Evolutionary conservation across 1,140 invertebrate species (phyloP).

Genomic region (Pseudachorutes palmiensis): DNA sequence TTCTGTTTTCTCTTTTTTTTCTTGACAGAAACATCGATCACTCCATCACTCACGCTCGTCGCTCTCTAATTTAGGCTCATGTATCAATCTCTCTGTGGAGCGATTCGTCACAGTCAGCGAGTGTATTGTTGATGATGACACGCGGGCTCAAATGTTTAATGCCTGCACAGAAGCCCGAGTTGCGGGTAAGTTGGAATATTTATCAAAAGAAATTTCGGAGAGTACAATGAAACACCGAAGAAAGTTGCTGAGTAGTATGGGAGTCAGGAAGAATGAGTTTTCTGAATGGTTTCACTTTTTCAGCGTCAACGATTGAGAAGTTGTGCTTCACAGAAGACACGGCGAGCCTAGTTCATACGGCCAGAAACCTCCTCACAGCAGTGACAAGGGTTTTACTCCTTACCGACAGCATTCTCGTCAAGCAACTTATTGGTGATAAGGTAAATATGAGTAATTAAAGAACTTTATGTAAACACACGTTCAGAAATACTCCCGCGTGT

Average conservation of each 20-base stretch:
- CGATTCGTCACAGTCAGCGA: slow-evolving; percentile 95
- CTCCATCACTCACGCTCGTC: slow-evolving; percentile 53
- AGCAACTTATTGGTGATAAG: slow-evolving; percentile 95
- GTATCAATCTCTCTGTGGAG: slow-evolving; percentile 91
- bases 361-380: slow-evolving; percentile 77
- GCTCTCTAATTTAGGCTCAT: slow-evolving; percentile 69
- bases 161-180: slow-evolving; percentile 92
- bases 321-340: slow-evolving; percentile 56
- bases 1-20: neutral
- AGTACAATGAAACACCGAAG: no score
- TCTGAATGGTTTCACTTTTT: neutral
- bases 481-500: no score
- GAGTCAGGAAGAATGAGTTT: no score
- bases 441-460: slow-evolving; percentile 48
- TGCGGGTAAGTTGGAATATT: slow-evolving; percentile 60
- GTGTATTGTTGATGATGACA: slow-evolving; percentile 92
- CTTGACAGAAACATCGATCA: slow-evolving; percentile 7
- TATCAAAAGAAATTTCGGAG: no score
- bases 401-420: slow-evolving; percentile 97
- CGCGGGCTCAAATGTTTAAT: slow-evolving; percentile 93
- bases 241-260: no score
- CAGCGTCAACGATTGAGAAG: slow-evolving; percentile 67
- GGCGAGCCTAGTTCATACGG: slow-evolving; percentile 57
- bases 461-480: no score
- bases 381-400: slow-evolving; percentile 94